Base-by-base conservation (phyloP, 2,797 vertebrate species). In the Cyprinella venusta region DNA sequence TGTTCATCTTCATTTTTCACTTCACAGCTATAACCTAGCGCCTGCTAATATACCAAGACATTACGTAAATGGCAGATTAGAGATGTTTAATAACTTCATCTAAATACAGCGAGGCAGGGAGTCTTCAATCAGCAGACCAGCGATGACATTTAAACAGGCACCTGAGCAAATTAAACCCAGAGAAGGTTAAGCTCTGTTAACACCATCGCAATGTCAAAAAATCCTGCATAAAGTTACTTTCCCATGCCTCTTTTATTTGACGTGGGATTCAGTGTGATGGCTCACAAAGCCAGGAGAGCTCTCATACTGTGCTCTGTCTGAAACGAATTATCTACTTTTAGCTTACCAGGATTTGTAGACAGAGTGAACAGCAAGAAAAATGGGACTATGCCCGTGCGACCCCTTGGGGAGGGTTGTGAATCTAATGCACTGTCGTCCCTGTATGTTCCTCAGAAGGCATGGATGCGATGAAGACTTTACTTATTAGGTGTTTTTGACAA, bases 101-200 rank as follows among this genome's bases (percentile, higher is more conserved):
- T 79, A 76, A 84, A 87, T 61, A 85, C 79, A 64, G 56, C 30
- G 4, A 81, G 76, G 68, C 69, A 65, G 45, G 67, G 26, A 80
- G 81, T 79, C 78, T 87, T 87, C 80, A 82, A 86, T 79, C 83
- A 85, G 61, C 50, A 81, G 50, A 56, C 40, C 36, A 26, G n/a
- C 13, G 16, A 59, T 88, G 87, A 87, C 87, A 88, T 88, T 88
- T 88, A 88, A 76, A 87, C 86, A 61, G 79, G 70, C 81, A 84
- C 79, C 84, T 85, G 86, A 82, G 81, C 84, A 88, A 88, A 87
- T 88, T 80, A 87, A 88, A 82, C 56, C 52, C 30, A 76, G 50
- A 80, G 86, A 84, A 82, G 79, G 84, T 85, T 87, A 88, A 88
- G 85, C 84, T 87, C 75, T 80, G 70, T 81, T 85, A 86, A 86